Base-by-base conservation (phyloP, 2,113 vertebrate genomes). In the Phalacrocorax aristotelis region DNA sequence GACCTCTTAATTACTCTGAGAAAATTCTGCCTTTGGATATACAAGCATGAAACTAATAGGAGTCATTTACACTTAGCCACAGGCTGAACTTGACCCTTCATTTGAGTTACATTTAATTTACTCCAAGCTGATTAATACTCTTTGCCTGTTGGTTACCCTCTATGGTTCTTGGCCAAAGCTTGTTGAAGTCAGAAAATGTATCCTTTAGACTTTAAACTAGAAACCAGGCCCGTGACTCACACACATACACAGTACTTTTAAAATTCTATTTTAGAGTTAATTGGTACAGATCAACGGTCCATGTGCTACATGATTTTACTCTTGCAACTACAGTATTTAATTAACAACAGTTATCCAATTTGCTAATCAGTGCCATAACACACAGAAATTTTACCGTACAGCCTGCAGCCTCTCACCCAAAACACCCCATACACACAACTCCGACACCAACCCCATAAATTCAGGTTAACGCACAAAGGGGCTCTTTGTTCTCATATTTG, bases 1-100 rank as follows among this genome's bases (percentile, higher is more conserved):
- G 91, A 92, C 74, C 29, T 87, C 65, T 69, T 75, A 95, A 92
- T 92, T 91, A 93, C 83, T 89, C 40, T 19, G 58, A 90, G 62
- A 88, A 89, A 95, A 95, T 72, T 93, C 83, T 93, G 80, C 83
- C 80, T 83, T 83, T 76, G 52, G 60, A 69, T 68, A 90, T 44
- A 70, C 25, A 83, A 74, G 57, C 54, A 91, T 2, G 0, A 93
- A 95, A 94, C 83, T 83, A 72, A 44, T 34, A 49, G 65, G 61
- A 93, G 30, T 70, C 8, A 84, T 92, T 91, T 91, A 71, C 65
- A 49, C 16, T 61, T 68, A 91, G 90, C 72, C 86, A 97, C 34
- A 68, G 80, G 92, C 83, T 91, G 77, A 89, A 89, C 34, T 29
- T 84, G 72, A 95, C 83, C 89, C 72, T 93, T 79, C 46, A 26